phyloP scores from a whole-genome alignment of 2,888 invertebrate species.

The Drosophila algonquin region DNA sequence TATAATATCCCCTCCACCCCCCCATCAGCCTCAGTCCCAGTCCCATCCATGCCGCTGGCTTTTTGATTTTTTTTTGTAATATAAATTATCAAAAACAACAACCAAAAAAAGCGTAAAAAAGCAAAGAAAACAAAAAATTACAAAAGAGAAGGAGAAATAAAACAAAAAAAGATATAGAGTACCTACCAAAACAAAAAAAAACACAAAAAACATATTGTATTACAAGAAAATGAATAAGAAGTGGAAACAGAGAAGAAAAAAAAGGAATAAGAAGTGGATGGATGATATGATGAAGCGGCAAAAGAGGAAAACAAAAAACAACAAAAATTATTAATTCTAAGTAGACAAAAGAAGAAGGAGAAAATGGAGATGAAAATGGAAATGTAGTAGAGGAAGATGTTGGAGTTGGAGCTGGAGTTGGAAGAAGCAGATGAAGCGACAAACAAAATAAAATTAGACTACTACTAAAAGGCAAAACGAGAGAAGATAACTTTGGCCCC shows the following conservation, averaged over 20 bases:
- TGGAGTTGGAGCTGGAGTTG: background rate
- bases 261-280: conserved; percentile 13
- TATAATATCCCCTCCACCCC: background rate
- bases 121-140: conserved; percentile 1
- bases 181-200: conserved; percentile 45
- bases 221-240: conserved; percentile 51
- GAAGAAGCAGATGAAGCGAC: conserved; percentile 51
- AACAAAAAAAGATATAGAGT: conserved; percentile 57
- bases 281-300: background rate
- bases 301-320: conserved; percentile 22
- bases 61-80: conserved; percentile 35
- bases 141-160: conserved; percentile 21
- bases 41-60: conserved; percentile 3
- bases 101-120: conserved; percentile 20
- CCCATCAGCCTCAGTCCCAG: background rate
- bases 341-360: conserved; percentile 56
- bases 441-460: conserved; percentile 72
- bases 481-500: conserved; percentile 32
- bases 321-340: conserved; percentile 73
- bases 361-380: conserved; percentile 2
- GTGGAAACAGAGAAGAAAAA: conserved; percentile 50
- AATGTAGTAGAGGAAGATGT: conserved; percentile 14
- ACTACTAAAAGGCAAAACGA: conserved; percentile 61
- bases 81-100: conserved; percentile 34
- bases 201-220: conserved; percentile 63